A percentile compares a stretch with the other conserved stretches of the same genome.
Conservation (phyloP, 2,797 vertebrate genomes). For the Leontopithecus rosalia region DNA sequence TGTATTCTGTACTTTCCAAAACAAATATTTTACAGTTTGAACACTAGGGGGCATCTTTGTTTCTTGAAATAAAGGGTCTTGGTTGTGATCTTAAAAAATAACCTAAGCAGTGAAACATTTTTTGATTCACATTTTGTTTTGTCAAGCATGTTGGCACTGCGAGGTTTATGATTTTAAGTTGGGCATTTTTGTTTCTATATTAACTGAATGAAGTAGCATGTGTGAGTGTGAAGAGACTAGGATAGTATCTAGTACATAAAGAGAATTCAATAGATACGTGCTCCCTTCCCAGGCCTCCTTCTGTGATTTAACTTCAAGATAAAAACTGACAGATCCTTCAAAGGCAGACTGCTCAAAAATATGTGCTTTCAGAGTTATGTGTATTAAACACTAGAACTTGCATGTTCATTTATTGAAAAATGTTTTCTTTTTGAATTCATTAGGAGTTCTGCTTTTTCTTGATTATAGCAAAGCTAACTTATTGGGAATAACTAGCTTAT, state of each 20-base stretch:
- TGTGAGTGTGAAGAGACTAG: background rate
- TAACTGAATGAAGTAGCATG: background rate
- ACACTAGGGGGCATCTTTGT: conserved; percentile 77
- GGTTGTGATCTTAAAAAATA: background rate
- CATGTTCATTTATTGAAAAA: background rate
- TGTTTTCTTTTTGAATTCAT: conserved; percentile 15
- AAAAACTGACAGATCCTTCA: background rate
- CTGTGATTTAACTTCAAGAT: background rate
- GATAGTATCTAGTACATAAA: background rate
- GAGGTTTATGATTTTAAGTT: conserved; percentile 11
- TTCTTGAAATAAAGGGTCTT: conserved; percentile 37
- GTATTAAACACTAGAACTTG: background rate
- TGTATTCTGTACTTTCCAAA: conserved; percentile 28
- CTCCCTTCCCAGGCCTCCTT: background rate
- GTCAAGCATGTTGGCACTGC: background rate
- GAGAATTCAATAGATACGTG: background rate
- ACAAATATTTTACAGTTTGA: conserved; percentile 40
- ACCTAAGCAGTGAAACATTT: background rate
- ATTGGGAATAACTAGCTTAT: background rate
- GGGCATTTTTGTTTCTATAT: background rate
- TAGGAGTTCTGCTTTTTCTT: background rate
- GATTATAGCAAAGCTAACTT: background rate
- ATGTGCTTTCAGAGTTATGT: background rate
- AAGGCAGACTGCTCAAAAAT: background rate
- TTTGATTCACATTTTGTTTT: background rate